phyloP scores from a whole-genome alignment of 2,113 vertebrate species.

The Chinchilla lanigera region DNA sequence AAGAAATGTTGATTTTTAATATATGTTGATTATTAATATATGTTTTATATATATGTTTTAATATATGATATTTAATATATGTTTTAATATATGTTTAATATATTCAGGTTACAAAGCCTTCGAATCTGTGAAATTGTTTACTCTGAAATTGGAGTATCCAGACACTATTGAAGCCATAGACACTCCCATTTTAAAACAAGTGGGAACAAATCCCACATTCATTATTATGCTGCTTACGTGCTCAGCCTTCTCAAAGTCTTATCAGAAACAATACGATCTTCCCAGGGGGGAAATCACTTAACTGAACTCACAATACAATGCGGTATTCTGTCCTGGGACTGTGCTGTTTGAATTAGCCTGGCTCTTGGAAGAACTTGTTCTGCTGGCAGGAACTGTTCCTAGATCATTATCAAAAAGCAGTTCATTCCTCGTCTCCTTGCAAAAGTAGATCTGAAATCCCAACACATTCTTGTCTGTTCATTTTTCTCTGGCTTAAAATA shows the following conservation, averaged over 20 bases:
- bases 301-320: neutral
- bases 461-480: neutral
- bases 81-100: neutral
- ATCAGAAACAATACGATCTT: neutral
- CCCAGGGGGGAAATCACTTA: neutral
- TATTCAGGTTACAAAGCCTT: neutral
- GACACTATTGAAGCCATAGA: neutral
- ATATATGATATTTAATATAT: neutral
- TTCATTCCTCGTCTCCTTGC: neutral
- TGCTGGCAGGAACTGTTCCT: neutral
- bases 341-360: neutral
- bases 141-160: neutral
- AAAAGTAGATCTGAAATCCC: slow-evolving; percentile 29
- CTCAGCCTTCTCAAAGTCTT: neutral
- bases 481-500: slow-evolving; percentile 48
- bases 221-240: neutral
- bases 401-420: slow-evolving; percentile 8
- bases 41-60: too few relatives aligned
- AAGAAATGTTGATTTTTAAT: neutral
- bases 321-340: neutral
- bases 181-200: neutral
- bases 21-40: neutral
- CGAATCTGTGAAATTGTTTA: neutral
- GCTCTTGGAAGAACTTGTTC: neutral
- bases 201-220: neutral